Percentiles rank a stretch among this genome's conserved stretches.
Evolutionary conservation across 2,113 vertebrate genomes (phyloP).

Genomic region (Lampris megalopsis): DNA sequence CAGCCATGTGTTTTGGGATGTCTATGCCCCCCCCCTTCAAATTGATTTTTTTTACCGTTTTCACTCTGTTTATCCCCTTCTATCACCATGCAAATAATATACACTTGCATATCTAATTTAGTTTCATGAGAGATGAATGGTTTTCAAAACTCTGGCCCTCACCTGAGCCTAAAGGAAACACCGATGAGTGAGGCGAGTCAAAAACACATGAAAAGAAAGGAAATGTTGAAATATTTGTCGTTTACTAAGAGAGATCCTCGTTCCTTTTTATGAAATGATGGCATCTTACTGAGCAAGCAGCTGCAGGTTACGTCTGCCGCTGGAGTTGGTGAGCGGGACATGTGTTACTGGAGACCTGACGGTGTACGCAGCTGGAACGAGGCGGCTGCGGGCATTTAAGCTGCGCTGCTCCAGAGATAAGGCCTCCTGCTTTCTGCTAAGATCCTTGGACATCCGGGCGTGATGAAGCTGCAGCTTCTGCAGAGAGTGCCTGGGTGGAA

Average conservation of each 20-base stretch:
- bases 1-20: no score
- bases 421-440: constrained; percentile 82
- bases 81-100: no score
- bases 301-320: constrained; percentile 72
- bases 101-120: no score
- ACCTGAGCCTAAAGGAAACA: no score
- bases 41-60: no score
- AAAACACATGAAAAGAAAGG: background rate
- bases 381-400: constrained; percentile 65
- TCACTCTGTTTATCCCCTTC: no score
- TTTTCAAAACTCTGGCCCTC: no score
- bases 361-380: constrained; percentile 9
- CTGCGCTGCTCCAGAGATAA: constrained; percentile 77
- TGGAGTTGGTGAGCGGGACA: constrained; percentile 76
- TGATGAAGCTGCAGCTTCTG: constrained; percentile 87
- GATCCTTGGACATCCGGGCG: constrained; percentile 84
- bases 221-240: background rate
- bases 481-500: constrained; percentile 81
- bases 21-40: no score
- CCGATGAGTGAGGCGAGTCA: no score
- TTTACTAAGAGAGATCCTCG: background rate
- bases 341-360: constrained; percentile 22
- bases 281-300: constrained; percentile 53
- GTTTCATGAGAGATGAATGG: no score
- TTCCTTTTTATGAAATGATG: no score